phyloP scores from a whole-genome alignment of 2,797 vertebrate genomes.

The Cyclopterus lumpus region DNA sequence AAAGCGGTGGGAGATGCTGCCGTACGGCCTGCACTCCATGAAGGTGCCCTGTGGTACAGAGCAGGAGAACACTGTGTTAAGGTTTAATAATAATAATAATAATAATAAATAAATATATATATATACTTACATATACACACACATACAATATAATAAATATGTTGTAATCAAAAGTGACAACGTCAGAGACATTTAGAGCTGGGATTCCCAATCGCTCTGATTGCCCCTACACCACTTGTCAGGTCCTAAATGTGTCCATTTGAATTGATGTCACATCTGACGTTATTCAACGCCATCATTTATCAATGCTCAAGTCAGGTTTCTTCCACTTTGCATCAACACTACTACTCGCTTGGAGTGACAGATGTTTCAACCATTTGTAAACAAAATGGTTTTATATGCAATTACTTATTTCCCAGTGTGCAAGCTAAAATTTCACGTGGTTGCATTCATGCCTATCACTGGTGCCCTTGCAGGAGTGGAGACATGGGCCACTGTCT shows the following conservation, averaged over 20 bases:
- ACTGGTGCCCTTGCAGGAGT: too few species aligned
- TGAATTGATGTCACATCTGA: background rate
- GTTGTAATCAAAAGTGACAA: too few species aligned
- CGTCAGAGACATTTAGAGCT: background rate
- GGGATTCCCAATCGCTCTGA: background rate
- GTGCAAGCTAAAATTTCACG: too few species aligned
- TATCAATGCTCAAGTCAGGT: too few species aligned
- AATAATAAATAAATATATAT: background rate
- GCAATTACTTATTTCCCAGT: too few species aligned
- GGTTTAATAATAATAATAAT: too few species aligned
- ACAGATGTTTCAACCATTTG: background rate
- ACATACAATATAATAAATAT: too few species aligned
- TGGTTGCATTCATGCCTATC: too few species aligned
- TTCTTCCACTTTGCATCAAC: background rate
- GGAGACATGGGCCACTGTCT: too few species aligned
- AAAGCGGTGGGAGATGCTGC: constrained; percentile 95
- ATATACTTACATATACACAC: too few species aligned
- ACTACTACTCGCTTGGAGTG: background rate
- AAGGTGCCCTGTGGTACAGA: constrained; percentile 89
- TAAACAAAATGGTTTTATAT: too few species aligned
- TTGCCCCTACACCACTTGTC: background rate
- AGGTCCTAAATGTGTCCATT: background rate
- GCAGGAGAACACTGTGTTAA: background rate
- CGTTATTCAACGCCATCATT: too few species aligned
- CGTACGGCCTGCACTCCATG: constrained; percentile 96